Conservation (phyloP, 2,888 invertebrate species). For the Agrochola macilenta region DNA sequence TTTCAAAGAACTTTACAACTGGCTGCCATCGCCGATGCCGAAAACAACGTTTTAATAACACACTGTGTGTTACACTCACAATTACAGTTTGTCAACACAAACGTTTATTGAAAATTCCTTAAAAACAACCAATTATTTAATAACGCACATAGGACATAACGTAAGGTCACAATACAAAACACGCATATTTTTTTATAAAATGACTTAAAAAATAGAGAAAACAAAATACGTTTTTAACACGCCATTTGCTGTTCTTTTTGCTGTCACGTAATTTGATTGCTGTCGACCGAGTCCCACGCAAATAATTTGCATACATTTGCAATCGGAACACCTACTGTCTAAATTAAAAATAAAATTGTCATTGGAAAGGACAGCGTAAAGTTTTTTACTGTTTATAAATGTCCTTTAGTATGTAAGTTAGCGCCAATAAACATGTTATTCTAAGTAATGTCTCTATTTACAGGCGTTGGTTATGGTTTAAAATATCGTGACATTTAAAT, state of each 20-base stretch:
- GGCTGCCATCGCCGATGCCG: background rate
- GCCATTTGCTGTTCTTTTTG: slow-evolving; percentile 77
- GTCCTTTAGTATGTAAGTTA: slow-evolving; percentile 48
- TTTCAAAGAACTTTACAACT: background rate
- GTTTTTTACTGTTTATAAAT: slow-evolving; percentile 56
- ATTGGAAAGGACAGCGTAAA: slow-evolving; percentile 53
- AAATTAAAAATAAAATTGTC: slow-evolving; percentile 77
- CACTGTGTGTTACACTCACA: background rate
- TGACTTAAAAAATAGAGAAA: slow-evolving; percentile 44
- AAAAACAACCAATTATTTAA: background rate
- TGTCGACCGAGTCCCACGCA: slow-evolving; percentile 77
- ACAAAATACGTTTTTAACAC: slow-evolving; percentile 72
- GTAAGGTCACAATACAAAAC: slow-evolving; percentile 26
- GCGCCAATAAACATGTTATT: slow-evolving; percentile 46
- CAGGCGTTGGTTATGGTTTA: slow-evolving; percentile 17
- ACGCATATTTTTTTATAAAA: slow-evolving; percentile 22
- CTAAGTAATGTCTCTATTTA: slow-evolving; percentile 28
- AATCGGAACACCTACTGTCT: slow-evolving; percentile 71
- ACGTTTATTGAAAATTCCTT: background rate
- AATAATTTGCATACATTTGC: slow-evolving; percentile 86
- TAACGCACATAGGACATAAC: background rate
- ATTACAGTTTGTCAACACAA: background rate
- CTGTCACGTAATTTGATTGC: slow-evolving; percentile 82
- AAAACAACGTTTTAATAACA: background rate
- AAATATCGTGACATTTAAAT: slow-evolving; percentile 37